Conservation (phyloP, 2,888 invertebrate species). For the Seira ritae region DNA sequence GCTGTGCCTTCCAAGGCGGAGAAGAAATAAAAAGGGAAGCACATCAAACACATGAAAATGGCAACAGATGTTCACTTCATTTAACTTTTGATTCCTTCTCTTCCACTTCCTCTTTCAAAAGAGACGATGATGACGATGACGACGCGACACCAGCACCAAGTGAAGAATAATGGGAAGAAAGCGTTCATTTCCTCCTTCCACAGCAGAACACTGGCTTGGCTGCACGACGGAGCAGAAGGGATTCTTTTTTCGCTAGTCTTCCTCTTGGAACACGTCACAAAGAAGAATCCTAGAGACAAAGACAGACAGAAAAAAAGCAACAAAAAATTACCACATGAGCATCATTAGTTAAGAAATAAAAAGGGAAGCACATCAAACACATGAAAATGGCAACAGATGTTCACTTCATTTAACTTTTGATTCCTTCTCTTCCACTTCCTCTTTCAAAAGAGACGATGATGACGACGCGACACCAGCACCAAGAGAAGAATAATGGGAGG, state of each 20-base stretch:
- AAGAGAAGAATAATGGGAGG: slow-evolving; percentile 3
- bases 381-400: slow-evolving; percentile 16
- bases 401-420: slow-evolving; percentile 18
- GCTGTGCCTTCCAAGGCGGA: no score
- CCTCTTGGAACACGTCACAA: slow-evolving; percentile 45
- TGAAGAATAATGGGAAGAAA: not conserved
- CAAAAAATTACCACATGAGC: slow-evolving; percentile 50
- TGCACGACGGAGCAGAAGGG: slow-evolving; percentile 3
- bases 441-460: not conserved
- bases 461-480: not conserved
- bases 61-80: slow-evolving; percentile 16
- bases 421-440: slow-evolving; percentile 15
- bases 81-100: slow-evolving; percentile 22
- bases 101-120: not conserved
- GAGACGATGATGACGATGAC: not conserved
- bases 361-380: slow-evolving; percentile 12
- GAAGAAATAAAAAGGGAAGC: not conserved
- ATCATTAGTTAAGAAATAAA: slow-evolving; percentile 49
- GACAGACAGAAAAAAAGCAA: slow-evolving; percentile 27
- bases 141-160: not conserved
- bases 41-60: slow-evolving; percentile 16
- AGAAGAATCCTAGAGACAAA: slow-evolving; percentile 19
- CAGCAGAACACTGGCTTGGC: not conserved
- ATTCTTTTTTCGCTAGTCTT: slow-evolving; percentile 3
- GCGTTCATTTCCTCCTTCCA: not conserved